Evolutionary conservation across 2,113 vertebrate species (phyloP).

Genomic region (Rhizomys pruinosus): DNA sequence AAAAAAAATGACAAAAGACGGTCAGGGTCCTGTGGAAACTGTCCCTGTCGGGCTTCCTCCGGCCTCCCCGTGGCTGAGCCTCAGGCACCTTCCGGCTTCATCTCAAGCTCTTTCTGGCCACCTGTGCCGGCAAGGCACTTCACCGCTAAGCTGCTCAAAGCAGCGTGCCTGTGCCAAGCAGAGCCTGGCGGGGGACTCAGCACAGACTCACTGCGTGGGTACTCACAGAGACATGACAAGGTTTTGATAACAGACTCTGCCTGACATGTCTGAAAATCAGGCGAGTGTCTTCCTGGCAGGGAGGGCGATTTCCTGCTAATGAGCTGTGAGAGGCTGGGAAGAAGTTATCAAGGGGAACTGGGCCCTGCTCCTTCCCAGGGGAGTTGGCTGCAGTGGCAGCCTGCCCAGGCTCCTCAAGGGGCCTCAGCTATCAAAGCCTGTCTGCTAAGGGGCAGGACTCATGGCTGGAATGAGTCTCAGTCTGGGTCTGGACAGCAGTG

Average conservation of each 20-base stretch:
- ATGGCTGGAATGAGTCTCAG: not conserved
- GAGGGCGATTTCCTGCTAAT: conserved; percentile 62
- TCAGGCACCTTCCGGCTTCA: not conserved
- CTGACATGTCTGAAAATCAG: conserved; percentile 65
- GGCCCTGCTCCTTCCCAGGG: not conserved
- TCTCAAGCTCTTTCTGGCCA: not conserved
- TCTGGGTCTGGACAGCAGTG: not conserved
- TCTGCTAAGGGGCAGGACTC: not conserved
- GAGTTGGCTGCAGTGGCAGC: not conserved
- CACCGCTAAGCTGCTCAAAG: not conserved
- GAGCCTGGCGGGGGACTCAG: not conserved
- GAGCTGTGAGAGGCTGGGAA: conserved; percentile 59
- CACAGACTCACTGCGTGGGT: not conserved
- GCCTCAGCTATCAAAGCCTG: not conserved
- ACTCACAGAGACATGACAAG: conserved; percentile 43
- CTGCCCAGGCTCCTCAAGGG: not conserved
- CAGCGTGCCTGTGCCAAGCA: not conserved
- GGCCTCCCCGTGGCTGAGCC: not conserved
- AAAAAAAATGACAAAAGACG: not conserved
- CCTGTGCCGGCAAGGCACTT: not conserved
- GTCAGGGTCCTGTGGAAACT: not conserved
- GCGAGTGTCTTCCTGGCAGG: conserved; percentile 56
- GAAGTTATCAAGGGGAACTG: conserved; percentile 43
- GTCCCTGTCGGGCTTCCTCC: not conserved
- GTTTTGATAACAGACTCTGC: conserved; percentile 58